Conservation (phyloP, 1,140 invertebrate species). For the Cydia splendana region DNA sequence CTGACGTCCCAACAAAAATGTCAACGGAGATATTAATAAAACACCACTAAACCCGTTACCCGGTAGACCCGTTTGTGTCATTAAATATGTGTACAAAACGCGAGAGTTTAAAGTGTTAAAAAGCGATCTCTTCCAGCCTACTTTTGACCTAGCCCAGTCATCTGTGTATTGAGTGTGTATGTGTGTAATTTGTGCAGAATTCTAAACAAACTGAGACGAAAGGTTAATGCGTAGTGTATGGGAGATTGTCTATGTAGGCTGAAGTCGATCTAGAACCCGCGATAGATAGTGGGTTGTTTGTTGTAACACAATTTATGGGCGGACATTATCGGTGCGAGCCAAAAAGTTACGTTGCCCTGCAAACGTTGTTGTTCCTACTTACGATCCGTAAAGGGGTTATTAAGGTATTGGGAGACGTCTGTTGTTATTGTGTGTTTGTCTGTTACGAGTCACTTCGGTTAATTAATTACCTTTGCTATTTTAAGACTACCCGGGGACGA, state of each 20-base stretch:
- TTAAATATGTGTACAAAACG: no score
- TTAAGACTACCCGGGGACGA: not conserved
- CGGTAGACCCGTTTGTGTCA: no score
- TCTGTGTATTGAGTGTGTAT: no score
- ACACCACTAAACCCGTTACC: no score
- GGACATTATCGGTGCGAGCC: constrained; percentile 17
- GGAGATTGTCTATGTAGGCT: not conserved
- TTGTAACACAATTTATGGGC: constrained; percentile 30
- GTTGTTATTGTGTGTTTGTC: not conserved
- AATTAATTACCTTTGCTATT: not conserved
- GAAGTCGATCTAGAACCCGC: constrained; percentile 11
- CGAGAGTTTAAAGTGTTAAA: no score
- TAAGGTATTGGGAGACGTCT: constrained; percentile 27
- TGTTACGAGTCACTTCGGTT: not conserved
- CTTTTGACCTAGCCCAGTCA: no score
- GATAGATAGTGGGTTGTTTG: constrained; percentile 28
- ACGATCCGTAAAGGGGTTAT: constrained; percentile 16
- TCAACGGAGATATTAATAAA: no score
- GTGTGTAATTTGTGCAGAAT: no score
- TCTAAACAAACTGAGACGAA: no score
- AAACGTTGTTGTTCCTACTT: constrained; percentile 21
- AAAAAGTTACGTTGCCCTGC: constrained; percentile 11
- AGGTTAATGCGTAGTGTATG: not conserved
- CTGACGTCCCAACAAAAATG: no score
- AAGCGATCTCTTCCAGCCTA: no score